These are phyloP conservation scores for Phoebastria nigripes DNA, from an alignment of 2,797 vertebrate genomes.

Conservation along the genomic window DNA sequence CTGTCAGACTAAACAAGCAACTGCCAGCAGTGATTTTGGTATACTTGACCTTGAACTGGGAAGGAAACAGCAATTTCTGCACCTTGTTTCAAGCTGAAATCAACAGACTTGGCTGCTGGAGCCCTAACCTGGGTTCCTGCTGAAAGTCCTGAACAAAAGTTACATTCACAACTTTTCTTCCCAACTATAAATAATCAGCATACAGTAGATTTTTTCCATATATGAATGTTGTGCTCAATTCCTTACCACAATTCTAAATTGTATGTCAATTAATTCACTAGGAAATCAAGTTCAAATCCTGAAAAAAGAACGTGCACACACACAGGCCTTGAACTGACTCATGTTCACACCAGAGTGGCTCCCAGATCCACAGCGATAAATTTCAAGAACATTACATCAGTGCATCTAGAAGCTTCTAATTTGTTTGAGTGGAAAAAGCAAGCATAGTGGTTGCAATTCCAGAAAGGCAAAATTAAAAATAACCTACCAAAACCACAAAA, in stretches of 20 bases:
- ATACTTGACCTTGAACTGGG: not conserved
- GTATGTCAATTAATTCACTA: not conserved
- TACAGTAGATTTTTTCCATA: too few relatives aligned
- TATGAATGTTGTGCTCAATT: not conserved
- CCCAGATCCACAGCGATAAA: not conserved
- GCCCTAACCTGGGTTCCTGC: not conserved
- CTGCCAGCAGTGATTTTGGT: not conserved
- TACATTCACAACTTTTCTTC: not conserved
- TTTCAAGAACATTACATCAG: constrained; percentile 4
- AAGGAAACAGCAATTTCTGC: not conserved
- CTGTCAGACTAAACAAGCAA: not conserved
- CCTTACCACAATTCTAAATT: not conserved
- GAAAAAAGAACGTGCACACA: not conserved
- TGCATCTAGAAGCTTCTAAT: not conserved
- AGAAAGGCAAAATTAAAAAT: constrained; percentile 27
- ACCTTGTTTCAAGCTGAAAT: not conserved
- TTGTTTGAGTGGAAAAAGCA: not conserved
- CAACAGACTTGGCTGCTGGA: not conserved
- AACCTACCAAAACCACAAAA: not conserved
- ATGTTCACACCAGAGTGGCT: not conserved
- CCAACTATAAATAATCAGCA: not conserved
- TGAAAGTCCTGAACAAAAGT: not conserved
- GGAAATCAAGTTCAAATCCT: not conserved
- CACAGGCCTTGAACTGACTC: not conserved
- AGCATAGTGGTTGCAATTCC: not conserved